Evolutionary conservation across 2,113 vertebrate species (phyloP), one percentile per base, ranked within the genome.

Genomic region (Chionis minor): DNA sequence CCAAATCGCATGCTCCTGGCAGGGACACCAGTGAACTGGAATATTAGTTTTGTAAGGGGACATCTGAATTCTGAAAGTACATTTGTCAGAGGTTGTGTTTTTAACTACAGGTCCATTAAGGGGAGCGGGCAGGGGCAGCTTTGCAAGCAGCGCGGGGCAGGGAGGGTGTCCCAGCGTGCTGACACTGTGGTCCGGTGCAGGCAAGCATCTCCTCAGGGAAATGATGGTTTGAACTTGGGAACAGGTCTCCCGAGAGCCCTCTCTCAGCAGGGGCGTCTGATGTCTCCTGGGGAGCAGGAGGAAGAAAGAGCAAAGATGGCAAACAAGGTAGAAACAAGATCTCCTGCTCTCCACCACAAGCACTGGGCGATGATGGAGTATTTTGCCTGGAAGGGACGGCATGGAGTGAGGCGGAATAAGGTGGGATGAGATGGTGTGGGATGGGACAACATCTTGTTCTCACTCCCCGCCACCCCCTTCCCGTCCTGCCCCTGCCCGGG

Each of bases 1-100:
- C 82, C 90, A 86, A 77, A 96, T 96, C 51, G 1, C 91, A 92
- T 96, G 79, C 88, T 97, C 62, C 81, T 95, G 75, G 56, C 49
- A 44, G 93, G 84, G 75, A 90, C 74, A 86, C 89, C 93, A 94
- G 52, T 90, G 89, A 96, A 89, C 85, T 87, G 91, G 85, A 94
- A 94, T 96, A 90, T 93, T 94, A 67, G 86, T 96, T 97, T 78
- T 90, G 81, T 70, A 20, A 88, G 90, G 89, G 92, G 75, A 83
- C n/a, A 10, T 10, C 82, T 92, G 85, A 78, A 88, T 92, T 88
- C 90, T 67, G 80, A 88, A 81, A 77, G 90, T 65, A 71, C 62
- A 19, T 95, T 91, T 77, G 79, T 92, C 69, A 56, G 69, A 80
- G 94, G 96, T 81, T 94, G 74, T 62, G 33, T 81, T 90, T 94